phyloP scores from a whole-genome alignment of 2,888 invertebrate genomes.

The Andrena flavipes region DNA sequence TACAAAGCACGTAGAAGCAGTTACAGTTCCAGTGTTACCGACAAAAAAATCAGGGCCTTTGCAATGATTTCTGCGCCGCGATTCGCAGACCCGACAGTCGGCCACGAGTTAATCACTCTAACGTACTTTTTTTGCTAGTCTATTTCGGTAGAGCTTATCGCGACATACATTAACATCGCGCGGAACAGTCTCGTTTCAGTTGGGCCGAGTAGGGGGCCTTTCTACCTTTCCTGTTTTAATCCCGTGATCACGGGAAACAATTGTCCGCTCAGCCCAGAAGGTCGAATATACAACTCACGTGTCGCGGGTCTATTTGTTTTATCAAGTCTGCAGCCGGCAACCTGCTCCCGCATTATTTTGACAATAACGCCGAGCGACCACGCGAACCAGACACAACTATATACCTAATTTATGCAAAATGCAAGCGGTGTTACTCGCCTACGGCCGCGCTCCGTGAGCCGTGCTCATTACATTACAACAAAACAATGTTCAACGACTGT shows the following conservation, averaged over 20 bases:
- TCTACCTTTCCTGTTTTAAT: slow-evolving; percentile 17
- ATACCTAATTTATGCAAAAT: slow-evolving; percentile 70
- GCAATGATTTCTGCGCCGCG: background rate
- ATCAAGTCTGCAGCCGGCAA: slow-evolving; percentile 62
- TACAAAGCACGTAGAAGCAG: no score
- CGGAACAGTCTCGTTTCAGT: slow-evolving; percentile 13
- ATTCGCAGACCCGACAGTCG: background rate
- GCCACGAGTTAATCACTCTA: background rate
- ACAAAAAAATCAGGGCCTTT: background rate
- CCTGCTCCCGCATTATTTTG: slow-evolving; percentile 66
- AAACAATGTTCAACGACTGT: slow-evolving; percentile 62
- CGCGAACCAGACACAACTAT: slow-evolving; percentile 63
- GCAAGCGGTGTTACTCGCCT: slow-evolving; percentile 50
- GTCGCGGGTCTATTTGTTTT: slow-evolving; percentile 69
- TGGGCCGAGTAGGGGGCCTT: background rate
- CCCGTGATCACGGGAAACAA: slow-evolving; percentile 43
- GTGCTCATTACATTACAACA: slow-evolving; percentile 62
- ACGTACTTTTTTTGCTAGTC: background rate
- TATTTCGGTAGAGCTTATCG: slow-evolving; percentile 34
- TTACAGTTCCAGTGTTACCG: background rate
- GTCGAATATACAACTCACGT: slow-evolving; percentile 63
- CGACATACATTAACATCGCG: slow-evolving; percentile 9
- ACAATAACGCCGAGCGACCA: slow-evolving; percentile 67
- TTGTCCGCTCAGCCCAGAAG: slow-evolving; percentile 29
- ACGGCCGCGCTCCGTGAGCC: slow-evolving; percentile 58